phyloP scores from a whole-genome alignment of 2,888 invertebrate genomes.

The Tetragonula carbonaria region DNA sequence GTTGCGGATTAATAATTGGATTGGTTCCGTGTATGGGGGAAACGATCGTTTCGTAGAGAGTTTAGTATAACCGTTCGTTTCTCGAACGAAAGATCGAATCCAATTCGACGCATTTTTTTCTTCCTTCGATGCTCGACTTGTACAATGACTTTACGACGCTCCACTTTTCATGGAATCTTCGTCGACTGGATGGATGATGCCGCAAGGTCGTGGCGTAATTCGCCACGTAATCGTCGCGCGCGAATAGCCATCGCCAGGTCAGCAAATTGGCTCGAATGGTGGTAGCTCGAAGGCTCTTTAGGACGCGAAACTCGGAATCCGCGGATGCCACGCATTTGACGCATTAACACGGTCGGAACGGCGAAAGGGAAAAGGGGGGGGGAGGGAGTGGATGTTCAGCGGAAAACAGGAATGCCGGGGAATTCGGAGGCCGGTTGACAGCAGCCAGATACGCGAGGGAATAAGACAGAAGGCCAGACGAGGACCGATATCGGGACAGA shows the following conservation, averaged over 20 bases:
- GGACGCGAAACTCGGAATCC: constrained; percentile 60
- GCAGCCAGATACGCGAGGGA: constrained; percentile 59
- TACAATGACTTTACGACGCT: neutral
- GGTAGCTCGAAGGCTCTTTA: constrained; percentile 43
- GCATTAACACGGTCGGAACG: constrained; percentile 73
- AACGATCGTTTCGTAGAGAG: neutral
- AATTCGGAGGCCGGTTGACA: constrained; percentile 67
- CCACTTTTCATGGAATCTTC: too few relatives aligned
- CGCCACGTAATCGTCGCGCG: neutral
- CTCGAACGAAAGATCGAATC: too few relatives aligned
- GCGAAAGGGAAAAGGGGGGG: constrained; percentile 47
- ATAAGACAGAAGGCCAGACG: constrained; percentile 65
- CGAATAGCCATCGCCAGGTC: constrained; percentile 3
- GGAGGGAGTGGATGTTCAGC: constrained; percentile 70
- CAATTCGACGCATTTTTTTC: too few relatives aligned
- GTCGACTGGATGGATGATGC: neutral
- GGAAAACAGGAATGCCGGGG: constrained; percentile 67
- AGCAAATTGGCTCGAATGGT: constrained; percentile 46
- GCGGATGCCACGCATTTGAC: constrained; percentile 72
- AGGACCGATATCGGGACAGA: constrained; percentile 58
- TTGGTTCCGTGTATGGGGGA: neutral
- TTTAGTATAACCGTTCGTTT: neutral
- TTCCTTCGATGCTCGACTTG: too few relatives aligned
- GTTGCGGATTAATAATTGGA: neutral
- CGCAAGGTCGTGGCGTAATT: neutral